Evolutionary conservation across 2,797 vertebrate genomes (phyloP).

Genomic region (Galago senegalensis): DNA sequence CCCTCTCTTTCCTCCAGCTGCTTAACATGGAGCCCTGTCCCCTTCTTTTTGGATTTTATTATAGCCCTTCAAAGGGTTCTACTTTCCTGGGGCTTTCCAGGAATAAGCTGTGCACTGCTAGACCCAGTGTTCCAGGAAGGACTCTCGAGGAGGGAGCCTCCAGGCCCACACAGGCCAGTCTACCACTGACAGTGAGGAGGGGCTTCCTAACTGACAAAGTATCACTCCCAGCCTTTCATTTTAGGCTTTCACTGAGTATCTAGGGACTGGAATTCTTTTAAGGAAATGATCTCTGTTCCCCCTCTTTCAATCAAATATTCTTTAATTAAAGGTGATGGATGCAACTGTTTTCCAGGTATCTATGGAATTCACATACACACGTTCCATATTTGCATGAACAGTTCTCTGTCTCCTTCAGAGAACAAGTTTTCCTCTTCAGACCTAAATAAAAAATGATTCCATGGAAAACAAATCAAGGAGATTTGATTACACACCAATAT

Average conservation of each 20-base stretch:
- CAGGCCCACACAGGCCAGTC: too few species aligned
- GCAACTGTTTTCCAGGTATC: neutral
- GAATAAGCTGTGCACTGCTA: neutral
- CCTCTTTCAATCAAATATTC: neutral
- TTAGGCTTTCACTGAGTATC: neutral
- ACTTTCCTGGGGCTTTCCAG: neutral
- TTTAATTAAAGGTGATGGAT: neutral
- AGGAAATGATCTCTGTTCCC: neutral
- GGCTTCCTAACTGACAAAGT: neutral
- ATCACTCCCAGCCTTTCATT: neutral
- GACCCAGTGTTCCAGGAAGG: neutral
- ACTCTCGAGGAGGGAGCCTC: neutral
- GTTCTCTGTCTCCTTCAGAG: constrained; percentile 59
- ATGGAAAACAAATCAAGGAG: constrained; percentile 67
- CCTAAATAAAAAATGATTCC: constrained; percentile 61
- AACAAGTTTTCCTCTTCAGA: constrained; percentile 48
- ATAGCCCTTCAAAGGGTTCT: neutral
- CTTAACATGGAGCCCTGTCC: neutral
- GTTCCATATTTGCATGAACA: neutral
- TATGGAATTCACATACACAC: neutral
- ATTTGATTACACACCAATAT: constrained; percentile 53
- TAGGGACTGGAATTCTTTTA: neutral
- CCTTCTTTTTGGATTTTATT: neutral
- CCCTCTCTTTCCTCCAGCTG: neutral
- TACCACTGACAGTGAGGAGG: neutral